These are phyloP conservation scores for Allolobophora icterica DNA, from an alignment of 2,888 invertebrate species.

Conservation along the genomic window DNA sequence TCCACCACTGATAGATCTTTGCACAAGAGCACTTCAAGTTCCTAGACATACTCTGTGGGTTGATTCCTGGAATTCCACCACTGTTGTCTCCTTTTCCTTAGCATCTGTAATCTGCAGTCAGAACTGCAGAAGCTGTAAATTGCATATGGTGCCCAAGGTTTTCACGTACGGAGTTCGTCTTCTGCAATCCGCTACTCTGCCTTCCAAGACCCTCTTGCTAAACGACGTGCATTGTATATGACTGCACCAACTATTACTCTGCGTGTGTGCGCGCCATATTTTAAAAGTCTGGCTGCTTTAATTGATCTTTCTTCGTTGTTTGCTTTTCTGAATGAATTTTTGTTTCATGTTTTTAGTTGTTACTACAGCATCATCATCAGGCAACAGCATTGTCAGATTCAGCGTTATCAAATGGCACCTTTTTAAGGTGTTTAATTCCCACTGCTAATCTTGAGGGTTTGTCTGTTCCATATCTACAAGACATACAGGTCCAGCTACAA, in stretches of 20 bases:
- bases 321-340: not conserved
- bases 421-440: not conserved
- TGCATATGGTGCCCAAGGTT: too few relatives aligned
- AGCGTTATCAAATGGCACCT: conserved; percentile 24
- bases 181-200: not conserved
- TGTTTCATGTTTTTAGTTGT: not conserved
- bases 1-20: not conserved
- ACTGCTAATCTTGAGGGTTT: conserved; percentile 18
- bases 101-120: not conserved
- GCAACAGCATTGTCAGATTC: not conserved
- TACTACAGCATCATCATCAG: conserved; percentile 18
- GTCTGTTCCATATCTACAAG: conserved; percentile 24
- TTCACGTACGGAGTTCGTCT: not conserved
- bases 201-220: not conserved
- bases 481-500: conserved; percentile 4
- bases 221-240: not conserved
- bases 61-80: not conserved
- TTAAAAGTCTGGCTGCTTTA: not conserved
- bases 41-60: not conserved
- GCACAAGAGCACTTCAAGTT: not conserved
- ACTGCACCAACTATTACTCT: not conserved
- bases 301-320: not conserved
- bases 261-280: not conserved
- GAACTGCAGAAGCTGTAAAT: too few relatives aligned
- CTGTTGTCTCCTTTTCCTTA: not conserved